Conservation (phyloP, 2,797 vertebrate genomes). For the Fringilla coelebs region DNA sequence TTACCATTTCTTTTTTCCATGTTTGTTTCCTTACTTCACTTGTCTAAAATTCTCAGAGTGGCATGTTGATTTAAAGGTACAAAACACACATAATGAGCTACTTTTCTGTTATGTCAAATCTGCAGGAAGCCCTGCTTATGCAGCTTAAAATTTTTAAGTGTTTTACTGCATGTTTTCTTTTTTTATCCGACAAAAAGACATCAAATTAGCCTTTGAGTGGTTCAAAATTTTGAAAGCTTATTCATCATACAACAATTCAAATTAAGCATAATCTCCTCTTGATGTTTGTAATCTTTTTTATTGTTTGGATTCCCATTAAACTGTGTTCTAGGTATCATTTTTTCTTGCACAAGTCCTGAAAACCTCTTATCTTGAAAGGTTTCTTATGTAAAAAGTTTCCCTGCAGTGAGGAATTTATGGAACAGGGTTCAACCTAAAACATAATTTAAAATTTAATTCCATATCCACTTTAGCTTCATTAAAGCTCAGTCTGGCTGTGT, state of each 20-base stretch:
- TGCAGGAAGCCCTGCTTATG: background rate
- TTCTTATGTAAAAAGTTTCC: background rate
- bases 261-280: background rate
- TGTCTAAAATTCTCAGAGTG: background rate
- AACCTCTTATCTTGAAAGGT: background rate
- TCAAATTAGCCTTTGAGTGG: background rate
- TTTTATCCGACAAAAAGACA: background rate
- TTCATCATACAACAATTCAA: background rate
- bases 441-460: background rate
- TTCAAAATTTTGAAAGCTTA: background rate
- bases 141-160: background rate
- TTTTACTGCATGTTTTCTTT: background rate
- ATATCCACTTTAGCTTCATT: background rate
- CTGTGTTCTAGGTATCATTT: background rate
- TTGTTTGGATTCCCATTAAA: background rate
- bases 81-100: background rate
- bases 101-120: background rate
- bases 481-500: background rate
- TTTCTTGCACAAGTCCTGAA: background rate
- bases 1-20: background rate
- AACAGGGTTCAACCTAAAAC: background rate
- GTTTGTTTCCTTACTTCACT: background rate
- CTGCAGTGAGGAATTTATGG: background rate
- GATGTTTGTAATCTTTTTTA: background rate
- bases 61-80: background rate